A percentile compares a stretch with the other conserved stretches of the same genome.
Conservation (phyloP, 2,888 invertebrate species). For the Synergus itoensis region DNA sequence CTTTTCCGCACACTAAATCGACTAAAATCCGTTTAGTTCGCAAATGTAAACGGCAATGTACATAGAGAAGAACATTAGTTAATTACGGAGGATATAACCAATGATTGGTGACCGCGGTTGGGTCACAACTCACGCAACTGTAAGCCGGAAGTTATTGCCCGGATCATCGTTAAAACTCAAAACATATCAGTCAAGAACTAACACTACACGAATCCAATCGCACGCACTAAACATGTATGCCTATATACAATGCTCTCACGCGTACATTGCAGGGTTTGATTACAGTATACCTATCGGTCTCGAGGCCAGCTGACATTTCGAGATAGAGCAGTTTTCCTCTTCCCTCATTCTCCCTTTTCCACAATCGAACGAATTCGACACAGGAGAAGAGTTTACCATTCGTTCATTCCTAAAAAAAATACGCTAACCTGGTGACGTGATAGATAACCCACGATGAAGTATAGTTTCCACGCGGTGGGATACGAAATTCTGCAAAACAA, state of each 20-base stretch:
- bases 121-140: conserved; percentile 71
- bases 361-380: conserved; percentile 46
- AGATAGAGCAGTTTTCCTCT: conserved; percentile 61
- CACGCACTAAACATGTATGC: conserved; percentile 40
- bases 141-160: conserved; percentile 76
- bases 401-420: conserved; percentile 57
- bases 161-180: conserved; percentile 77
- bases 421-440: conserved; percentile 54
- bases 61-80: conserved; percentile 77
- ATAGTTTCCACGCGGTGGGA: background rate
- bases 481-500: background rate
- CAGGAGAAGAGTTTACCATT: conserved; percentile 47
- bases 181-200: conserved; percentile 72
- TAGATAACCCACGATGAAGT: conserved; percentile 54
- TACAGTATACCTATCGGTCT: conserved; percentile 56
- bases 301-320: conserved; percentile 63
- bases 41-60: conserved; percentile 61
- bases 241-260: conserved; percentile 56
- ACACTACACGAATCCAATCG: conserved; percentile 46
- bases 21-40: background rate
- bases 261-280: conserved; percentile 55
- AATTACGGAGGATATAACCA: conserved; percentile 74
- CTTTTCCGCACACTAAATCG: background rate
- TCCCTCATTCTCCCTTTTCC: conserved; percentile 47
- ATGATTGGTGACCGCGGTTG: conserved; percentile 75